Percentiles rank a stretch among this genome's conserved stretches.
Evolutionary conservation across 2,797 vertebrate genomes (phyloP).

Genomic region (Rhinophrynus dorsalis): DNA sequence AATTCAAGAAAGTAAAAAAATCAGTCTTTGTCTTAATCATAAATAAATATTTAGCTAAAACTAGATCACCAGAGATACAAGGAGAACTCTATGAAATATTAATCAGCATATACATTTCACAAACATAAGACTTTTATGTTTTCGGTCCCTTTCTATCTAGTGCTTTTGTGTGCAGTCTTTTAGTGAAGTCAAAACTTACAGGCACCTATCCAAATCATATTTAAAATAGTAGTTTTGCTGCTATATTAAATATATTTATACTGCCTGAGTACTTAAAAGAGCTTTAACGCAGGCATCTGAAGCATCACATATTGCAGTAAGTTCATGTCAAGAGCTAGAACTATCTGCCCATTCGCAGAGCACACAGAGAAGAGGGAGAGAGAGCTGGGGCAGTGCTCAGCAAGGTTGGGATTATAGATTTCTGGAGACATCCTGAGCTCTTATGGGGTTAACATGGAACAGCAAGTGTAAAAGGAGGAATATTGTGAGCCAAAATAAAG

Average conservation of each 20-base stretch:
- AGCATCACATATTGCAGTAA: conserved; percentile 72
- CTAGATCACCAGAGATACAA: not conserved
- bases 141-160: conserved; percentile 7
- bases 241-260: conserved; percentile 32
- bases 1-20: too few species aligned
- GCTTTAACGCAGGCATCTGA: conserved; percentile 73
- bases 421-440: too few species aligned
- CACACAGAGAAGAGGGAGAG: too few species aligned
- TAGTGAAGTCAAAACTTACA: conserved; percentile 23
- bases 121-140: not conserved
- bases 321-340: conserved; percentile 71
- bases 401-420: too few species aligned
- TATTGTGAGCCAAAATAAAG: too few species aligned
- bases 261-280: conserved; percentile 83
- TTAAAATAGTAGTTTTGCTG: conserved; percentile 16
- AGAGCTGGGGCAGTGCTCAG: too few species aligned
- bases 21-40: too few species aligned
- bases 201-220: conserved; percentile 21
- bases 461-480: too few species aligned
- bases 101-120: conserved; percentile 17
- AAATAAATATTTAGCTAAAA: not conserved
- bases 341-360: conserved; percentile 66
- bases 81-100: not conserved
- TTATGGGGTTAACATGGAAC: too few species aligned
- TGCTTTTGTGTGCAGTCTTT: conserved; percentile 1